Evolutionary conservation across 2,797 vertebrate genomes (phyloP), one percentile per base, ranked within the genome.

Genomic region (Hippocampus kuda): DNA sequence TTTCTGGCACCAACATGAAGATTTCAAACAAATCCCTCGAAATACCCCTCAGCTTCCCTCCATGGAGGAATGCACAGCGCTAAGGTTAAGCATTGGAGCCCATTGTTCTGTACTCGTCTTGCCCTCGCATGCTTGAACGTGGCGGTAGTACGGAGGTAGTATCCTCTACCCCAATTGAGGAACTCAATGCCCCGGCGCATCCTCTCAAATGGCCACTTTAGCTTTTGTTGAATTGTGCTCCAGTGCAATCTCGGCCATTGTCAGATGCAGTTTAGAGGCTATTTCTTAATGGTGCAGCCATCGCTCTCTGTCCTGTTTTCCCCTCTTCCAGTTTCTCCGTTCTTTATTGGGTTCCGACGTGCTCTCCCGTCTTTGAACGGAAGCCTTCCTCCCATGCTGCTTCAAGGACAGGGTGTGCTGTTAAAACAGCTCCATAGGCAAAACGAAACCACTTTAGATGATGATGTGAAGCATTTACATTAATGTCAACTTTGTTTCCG

Each of bases 181-280:
- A 85, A 76, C 77, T 75, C 73, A 83, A 77, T 83, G 75, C 71
- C 70, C 75, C 69, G 75, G 72, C 70, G 72, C 67, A 76, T 71
- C 79, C 70, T 79, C 79, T 81, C 75, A 83, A 88, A 87, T 87
- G 84, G 78, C 81, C 87, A 88, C 84, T 88, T 88, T 87, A 77
- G 78, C 75, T 74, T 60, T 60, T 78, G 56, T 84, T 83, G 86
- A 88, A 90, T 89, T 89, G 87, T 87, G 87, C 87, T 89, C 86
- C 87, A 83, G 83, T 80, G 81, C 86, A 89, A 88, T 90, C 88
- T 87, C 71, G 73, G 83, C 83, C 81, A 88, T 89, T 90, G 88
- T 90, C 89, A 90, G 81, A 88, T 88, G 83, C 85, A 85, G 85
- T 90, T 89, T 88, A 84, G 82, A 76, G 80, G 79, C 82, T 78